These are phyloP conservation scores for Neoniphon sammara DNA, from an alignment of 2,797 vertebrate species.

Conservation along the genomic window DNA sequence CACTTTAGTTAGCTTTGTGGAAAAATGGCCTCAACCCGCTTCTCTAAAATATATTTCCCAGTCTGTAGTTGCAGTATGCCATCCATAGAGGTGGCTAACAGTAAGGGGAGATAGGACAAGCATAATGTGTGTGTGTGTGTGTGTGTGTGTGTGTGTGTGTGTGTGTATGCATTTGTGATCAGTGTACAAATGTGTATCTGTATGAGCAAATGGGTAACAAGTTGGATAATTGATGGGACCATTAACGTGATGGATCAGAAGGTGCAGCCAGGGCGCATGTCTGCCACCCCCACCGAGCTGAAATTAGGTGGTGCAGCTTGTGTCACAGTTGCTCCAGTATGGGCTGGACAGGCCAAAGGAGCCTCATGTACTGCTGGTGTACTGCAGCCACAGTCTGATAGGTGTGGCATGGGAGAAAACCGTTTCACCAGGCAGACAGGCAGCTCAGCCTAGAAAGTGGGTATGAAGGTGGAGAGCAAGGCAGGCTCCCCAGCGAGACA, in stretches of 20 bases:
- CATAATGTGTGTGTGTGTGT: not conserved
- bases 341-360: conserved; percentile 1
- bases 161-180: not conserved
- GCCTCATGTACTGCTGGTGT: conserved; percentile 13
- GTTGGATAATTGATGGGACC: conserved; percentile 56
- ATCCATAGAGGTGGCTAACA: too few relatives aligned
- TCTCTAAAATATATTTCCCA: too few relatives aligned
- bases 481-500: conserved; percentile 49
- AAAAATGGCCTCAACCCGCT: not conserved
- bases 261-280: conserved; percentile 14
- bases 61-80: too few relatives aligned
- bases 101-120: not conserved
- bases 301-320: conserved; percentile 41
- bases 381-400: conserved; percentile 47
- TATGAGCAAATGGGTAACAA: conserved; percentile 35
- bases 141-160: not conserved
- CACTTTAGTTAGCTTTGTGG: not conserved
- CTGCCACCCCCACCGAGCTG: conserved; percentile 7
- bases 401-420: conserved; percentile 31
- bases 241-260: conserved; percentile 59
- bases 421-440: conserved; percentile 24
- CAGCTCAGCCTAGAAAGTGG: conserved; percentile 10
- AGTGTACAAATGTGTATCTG: not conserved
- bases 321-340: conserved; percentile 25
- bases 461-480: conserved; percentile 39